A percentile compares a stretch with the other conserved stretches of the same genome.
These are phyloP conservation scores for Loxodonta africana DNA, from an alignment of 2,113 vertebrate genomes.

Conservation along the genomic window DNA sequence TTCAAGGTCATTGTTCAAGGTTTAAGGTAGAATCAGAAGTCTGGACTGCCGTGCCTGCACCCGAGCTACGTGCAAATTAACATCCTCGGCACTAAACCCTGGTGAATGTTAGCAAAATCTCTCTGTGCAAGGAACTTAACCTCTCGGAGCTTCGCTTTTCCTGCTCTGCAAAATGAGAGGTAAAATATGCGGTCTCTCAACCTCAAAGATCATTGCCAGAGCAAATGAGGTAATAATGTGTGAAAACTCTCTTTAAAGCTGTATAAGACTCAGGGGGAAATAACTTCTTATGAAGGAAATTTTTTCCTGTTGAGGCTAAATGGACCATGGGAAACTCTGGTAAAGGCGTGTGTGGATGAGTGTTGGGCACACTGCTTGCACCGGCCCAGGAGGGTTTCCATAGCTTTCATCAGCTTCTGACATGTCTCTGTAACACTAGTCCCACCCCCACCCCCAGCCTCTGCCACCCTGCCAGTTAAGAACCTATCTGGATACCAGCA, in stretches of 20 bases:
- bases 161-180: constrained; percentile 29
- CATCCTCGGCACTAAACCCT: not conserved
- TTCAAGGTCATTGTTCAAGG: not conserved
- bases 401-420: not conserved
- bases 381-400: not conserved
- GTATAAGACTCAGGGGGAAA: not conserved
- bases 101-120: not conserved
- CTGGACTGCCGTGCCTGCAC: not conserved
- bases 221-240: not conserved
- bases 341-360: not conserved
- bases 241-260: constrained; percentile 5
- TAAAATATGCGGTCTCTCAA: constrained; percentile 34
- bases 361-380: not conserved
- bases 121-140: not conserved
- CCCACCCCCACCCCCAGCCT: no score
- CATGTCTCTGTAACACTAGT: not conserved
- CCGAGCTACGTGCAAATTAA: not conserved
- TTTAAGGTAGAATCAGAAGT: not conserved
- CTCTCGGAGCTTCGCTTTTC: not conserved
- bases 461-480: not conserved
- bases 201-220: constrained; percentile 60
- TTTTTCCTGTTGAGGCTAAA: not conserved
- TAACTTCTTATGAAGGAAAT: not conserved
- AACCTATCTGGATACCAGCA: not conserved
- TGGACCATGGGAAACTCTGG: not conserved